Conservation (phyloP, 2,113 vertebrate genomes). For the Aythya baeri region DNA sequence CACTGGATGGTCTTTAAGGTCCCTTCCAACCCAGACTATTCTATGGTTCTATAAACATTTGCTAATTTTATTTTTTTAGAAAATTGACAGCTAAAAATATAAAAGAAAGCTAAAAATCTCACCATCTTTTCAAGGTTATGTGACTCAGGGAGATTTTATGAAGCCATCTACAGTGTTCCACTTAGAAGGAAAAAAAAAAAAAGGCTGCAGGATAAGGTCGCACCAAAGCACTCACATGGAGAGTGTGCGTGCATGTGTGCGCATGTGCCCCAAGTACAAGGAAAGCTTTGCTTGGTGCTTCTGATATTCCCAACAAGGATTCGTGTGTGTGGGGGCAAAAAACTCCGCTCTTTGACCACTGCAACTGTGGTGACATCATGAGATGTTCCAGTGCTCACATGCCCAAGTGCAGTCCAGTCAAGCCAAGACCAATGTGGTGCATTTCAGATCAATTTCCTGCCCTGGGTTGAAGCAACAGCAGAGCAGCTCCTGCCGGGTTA, state of each 20-base stretch:
- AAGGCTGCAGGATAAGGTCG: not conserved
- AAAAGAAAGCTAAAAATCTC: not conserved
- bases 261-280: not conserved
- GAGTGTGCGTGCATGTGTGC: fast-evolving
- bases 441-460: not conserved
- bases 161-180: not conserved
- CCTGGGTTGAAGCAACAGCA: not conserved
- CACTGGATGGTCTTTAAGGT: not conserved
- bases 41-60: not conserved
- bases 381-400: not conserved
- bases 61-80: not conserved
- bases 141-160: not conserved
- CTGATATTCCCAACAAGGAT: not conserved
- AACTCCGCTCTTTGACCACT: not conserved
- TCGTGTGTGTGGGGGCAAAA: not conserved
- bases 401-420: not conserved
- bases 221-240: not conserved
- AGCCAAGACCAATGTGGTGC: fast-evolving
- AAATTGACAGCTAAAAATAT: not conserved
- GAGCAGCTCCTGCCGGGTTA: not conserved
- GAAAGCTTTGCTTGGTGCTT: not conserved
- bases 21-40: not conserved
- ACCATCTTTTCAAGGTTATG: not conserved
- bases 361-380: not conserved
- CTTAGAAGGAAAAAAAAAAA: not conserved